These are phyloP conservation scores for Trinectes maculatus DNA, from an alignment of 2,113 vertebrate species.

Conservation along the genomic window DNA sequence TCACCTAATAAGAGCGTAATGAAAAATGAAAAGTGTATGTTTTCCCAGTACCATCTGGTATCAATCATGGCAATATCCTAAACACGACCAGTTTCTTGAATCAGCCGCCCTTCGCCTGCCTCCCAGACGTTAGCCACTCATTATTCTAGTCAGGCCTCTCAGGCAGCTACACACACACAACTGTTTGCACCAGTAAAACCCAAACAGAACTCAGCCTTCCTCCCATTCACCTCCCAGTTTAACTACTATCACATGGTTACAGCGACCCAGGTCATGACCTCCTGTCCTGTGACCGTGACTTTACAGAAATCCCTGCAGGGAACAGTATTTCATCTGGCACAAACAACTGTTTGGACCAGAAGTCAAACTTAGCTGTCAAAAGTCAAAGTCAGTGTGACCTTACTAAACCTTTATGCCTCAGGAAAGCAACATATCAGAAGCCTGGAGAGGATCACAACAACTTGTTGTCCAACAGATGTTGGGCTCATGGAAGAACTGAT, in stretches of 20 bases:
- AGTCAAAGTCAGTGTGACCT: neutral
- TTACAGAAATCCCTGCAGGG: too few relatives aligned
- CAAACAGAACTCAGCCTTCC: slow-evolving; percentile 16
- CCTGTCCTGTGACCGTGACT: too few relatives aligned
- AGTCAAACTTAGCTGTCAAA: too few relatives aligned
- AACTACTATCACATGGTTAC: neutral
- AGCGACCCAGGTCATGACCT: neutral
- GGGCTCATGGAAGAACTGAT: neutral
- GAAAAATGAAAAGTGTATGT: slow-evolving; percentile 73
- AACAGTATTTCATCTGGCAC: too few relatives aligned
- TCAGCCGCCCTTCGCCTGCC: slow-evolving; percentile 54
- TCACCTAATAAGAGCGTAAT: slow-evolving; percentile 57
- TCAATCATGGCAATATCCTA: slow-evolving; percentile 71
- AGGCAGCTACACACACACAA: slow-evolving; percentile 33
- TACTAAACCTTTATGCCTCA: neutral
- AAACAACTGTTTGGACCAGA: too few relatives aligned
- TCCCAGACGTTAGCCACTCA: slow-evolving; percentile 63
- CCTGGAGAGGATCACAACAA: too few relatives aligned
- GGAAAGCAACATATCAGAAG: too few relatives aligned
- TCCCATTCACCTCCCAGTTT: slow-evolving; percentile 10
- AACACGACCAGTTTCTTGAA: slow-evolving; percentile 69
- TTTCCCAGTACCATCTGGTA: slow-evolving; percentile 70
- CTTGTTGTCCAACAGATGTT: too few relatives aligned
- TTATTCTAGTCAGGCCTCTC: slow-evolving; percentile 74
- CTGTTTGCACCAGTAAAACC: slow-evolving; percentile 38